phyloP scores from a whole-genome alignment of 2,888 invertebrate genomes.

The Ferrisia virgata region DNA sequence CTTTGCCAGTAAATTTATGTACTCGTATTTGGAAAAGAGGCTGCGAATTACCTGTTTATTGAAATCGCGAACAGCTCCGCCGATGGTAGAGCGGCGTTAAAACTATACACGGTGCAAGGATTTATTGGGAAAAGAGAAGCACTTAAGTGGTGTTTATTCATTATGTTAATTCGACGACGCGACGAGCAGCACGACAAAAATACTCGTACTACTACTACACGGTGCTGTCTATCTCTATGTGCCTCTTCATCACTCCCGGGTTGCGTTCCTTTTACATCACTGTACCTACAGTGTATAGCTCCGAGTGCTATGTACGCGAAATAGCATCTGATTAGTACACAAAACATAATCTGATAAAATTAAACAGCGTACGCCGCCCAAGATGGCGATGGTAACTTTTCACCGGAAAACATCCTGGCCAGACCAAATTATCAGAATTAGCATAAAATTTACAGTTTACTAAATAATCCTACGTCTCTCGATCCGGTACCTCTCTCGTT shows the following conservation, averaged over 20 bases:
- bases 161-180: not conserved
- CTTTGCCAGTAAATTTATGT: not conserved
- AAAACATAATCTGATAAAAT: conserved; percentile 28
- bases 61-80: not conserved
- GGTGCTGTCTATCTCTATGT: too few species aligned
- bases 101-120: not conserved
- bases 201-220: not conserved
- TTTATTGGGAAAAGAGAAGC: not conserved
- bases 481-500: not conserved
- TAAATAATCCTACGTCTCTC: conserved; percentile 19
- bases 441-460: conserved; percentile 27
- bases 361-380: not conserved
- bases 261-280: too few species aligned
- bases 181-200: not conserved
- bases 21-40: not conserved
- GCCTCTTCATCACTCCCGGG: too few species aligned
- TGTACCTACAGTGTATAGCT: not conserved
- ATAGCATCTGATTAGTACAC: conserved; percentile 18
- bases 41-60: not conserved
- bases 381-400: conserved; percentile 25
- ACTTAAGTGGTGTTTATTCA: conserved; percentile 3
- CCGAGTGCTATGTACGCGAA: not conserved
- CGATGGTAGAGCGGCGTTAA: not conserved
- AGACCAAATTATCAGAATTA: not conserved
- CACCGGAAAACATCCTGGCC: not conserved